Evolutionary conservation across 1,140 invertebrate species (phyloP).

Genomic region (Drosophila arizonae): DNA sequence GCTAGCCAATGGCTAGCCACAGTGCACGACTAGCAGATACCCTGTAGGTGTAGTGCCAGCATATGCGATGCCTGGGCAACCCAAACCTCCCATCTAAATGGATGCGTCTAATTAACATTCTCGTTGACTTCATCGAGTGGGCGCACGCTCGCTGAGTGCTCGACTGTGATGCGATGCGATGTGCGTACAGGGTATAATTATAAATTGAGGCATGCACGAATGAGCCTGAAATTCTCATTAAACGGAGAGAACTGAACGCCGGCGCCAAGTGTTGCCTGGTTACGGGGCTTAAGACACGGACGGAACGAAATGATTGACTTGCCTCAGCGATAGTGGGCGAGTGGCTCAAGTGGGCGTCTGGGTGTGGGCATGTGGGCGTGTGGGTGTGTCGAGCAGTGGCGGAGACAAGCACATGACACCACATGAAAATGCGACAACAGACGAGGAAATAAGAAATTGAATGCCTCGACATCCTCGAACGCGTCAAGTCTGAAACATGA

Average conservation of each 20-base stretch:
- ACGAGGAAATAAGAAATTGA: constrained; percentile 65
- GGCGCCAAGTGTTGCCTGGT: constrained; percentile 17
- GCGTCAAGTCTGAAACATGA: constrained; percentile 42
- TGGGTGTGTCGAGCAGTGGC: background rate
- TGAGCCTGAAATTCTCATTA: constrained; percentile 25
- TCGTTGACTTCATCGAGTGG: too few species aligned
- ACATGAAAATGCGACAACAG: constrained; percentile 70
- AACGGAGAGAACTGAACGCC: background rate
- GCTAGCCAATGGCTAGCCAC: background rate
- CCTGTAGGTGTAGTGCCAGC: background rate
- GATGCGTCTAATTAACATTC: background rate
- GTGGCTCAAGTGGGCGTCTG: background rate
- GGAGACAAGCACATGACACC: constrained; percentile 57
- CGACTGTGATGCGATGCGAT: too few species aligned
- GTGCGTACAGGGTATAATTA: background rate
- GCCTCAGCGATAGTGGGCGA: background rate
- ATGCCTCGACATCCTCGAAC: constrained; percentile 56
- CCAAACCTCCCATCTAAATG: too few species aligned
- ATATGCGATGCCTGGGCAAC: too few species aligned
- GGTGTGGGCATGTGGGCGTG: background rate
- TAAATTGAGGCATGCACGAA: constrained; percentile 2
- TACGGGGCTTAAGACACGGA: constrained; percentile 9
- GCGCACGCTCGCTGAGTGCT: too few species aligned
- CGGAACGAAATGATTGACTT: constrained; percentile 65
- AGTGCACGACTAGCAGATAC: background rate